Base-by-base conservation (phyloP, 2,113 vertebrate genomes). In the Dipodomys merriami region DNA sequence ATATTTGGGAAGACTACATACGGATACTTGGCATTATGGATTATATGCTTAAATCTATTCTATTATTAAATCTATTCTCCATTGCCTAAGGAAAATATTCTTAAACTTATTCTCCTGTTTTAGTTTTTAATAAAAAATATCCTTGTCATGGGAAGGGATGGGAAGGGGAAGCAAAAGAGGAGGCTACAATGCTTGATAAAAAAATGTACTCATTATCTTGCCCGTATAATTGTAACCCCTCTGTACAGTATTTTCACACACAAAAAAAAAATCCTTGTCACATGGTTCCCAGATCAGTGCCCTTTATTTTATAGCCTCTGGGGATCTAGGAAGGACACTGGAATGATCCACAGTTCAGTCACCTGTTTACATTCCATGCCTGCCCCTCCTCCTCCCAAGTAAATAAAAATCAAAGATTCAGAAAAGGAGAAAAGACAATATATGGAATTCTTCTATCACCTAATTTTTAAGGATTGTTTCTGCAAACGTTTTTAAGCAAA, bases 391-490 rank as follows among this genome's bases (percentile, higher is more conserved):
- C 10, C 8, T 12, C 72, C 53, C 30, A 35, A 49, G 2, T 49
- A 49, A 49, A 64, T 72, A 74, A 65, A 88, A 95, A 80, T 62
- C 74, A 94, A 76, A 83, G 15, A 53, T 39, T 95, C 20, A 91
- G 53, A 90, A 86, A 83, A 86, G 23, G 27, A 82, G 49, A 73
- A 46, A 90, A 82, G n/a, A 39, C 2, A 88, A 30, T 60, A 2
- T 78, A 27, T 84, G 60, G 53, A 85, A 92, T 90, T 94, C 22
- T 64, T 27, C 19, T 19, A n/a, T 44, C n/a, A 83, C 53, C 27
- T 79, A 80, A 76, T 88, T 90, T 92, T 92, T 65, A 93, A 95
- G 23, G 2, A 44, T 82, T 85, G 10, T 53, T 15, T 77, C 86
- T n/a, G 27, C 22, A 79, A 46, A 77, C 71, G n/a, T 53, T 93